Conservation (phyloP, 2,113 vertebrate genomes). For the Pongo pygmaeus region DNA sequence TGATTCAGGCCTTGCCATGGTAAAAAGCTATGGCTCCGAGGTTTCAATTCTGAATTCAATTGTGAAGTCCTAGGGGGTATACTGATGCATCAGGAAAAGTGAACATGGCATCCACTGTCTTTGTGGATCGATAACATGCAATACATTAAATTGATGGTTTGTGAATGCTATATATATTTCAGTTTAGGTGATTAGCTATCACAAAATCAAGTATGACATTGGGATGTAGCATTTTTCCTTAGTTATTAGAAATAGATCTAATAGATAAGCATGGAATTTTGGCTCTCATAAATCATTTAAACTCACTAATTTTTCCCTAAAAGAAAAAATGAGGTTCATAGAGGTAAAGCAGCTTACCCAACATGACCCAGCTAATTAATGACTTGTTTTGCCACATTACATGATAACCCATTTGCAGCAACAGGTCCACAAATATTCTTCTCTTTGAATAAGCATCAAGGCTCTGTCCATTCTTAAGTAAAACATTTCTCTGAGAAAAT, state of each 20-base stretch:
- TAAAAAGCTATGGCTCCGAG: neutral
- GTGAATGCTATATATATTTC: constrained; percentile 39
- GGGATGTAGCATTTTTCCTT: neutral
- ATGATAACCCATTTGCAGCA: neutral
- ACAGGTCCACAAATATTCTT: neutral
- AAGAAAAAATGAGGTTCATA: neutral
- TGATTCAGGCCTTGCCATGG: neutral
- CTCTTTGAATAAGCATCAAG: constrained; percentile 37
- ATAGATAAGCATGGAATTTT: constrained; percentile 6
- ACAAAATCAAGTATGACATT: neutral
- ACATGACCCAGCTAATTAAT: neutral
- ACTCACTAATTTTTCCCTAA: neutral
- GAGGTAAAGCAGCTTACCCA: neutral
- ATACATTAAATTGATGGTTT: neutral
- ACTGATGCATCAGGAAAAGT: neutral
- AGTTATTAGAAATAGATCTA: constrained; percentile 23
- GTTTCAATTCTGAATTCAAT: neutral
- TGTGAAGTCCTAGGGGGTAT: neutral
- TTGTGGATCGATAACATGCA: constrained; percentile 14
- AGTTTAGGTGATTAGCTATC: neutral
- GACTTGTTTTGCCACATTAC: neutral
- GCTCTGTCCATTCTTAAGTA: neutral
- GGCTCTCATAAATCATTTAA: neutral
- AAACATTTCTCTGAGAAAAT: constrained; percentile 16
- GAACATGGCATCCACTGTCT: neutral